These are phyloP conservation scores for Amitus sp. DNA, from an alignment of 2,888 invertebrate genomes.

Conservation along the genomic window DNA sequence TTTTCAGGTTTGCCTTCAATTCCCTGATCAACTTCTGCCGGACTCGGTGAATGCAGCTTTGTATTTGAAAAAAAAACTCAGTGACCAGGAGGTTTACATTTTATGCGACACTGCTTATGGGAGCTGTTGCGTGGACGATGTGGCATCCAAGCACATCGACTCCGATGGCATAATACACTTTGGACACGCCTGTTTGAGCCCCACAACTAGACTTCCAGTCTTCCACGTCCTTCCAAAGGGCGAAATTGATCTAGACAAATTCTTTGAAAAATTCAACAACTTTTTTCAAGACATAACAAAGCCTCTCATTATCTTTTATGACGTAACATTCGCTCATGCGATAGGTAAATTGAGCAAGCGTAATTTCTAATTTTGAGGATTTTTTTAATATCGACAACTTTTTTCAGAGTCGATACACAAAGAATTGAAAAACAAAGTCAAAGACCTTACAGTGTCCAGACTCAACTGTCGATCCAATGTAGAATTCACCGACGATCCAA, in stretches of 20 bases:
- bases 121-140: conserved; percentile 90
- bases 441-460: conserved; percentile 29
- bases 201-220: conserved; percentile 77
- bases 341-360: conserved; percentile 65
- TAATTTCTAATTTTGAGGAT: background rate
- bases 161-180: conserved; percentile 91
- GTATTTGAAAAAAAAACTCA: conserved; percentile 66
- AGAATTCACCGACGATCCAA: conserved; percentile 32
- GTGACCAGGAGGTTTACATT: conserved; percentile 78
- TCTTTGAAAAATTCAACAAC: conserved; percentile 58
- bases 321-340: conserved; percentile 74
- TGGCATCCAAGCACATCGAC: conserved; percentile 88
- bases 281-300: conserved; percentile 59
- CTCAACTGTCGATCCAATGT: conserved; percentile 39
- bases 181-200: conserved; percentile 87
- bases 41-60: conserved; percentile 76
- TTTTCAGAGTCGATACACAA: conserved; percentile 27
- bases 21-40: conserved; percentile 83
- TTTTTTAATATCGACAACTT: too few species aligned
- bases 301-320: conserved; percentile 73
- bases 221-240: conserved; percentile 77
- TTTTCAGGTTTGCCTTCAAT: conserved; percentile 86
- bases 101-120: conserved; percentile 93
- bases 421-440: conserved; percentile 20
- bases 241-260: conserved; percentile 67